Conservation (phyloP, 2,113 vertebrate genomes). For the Periophthalmodon schlosseri region DNA sequence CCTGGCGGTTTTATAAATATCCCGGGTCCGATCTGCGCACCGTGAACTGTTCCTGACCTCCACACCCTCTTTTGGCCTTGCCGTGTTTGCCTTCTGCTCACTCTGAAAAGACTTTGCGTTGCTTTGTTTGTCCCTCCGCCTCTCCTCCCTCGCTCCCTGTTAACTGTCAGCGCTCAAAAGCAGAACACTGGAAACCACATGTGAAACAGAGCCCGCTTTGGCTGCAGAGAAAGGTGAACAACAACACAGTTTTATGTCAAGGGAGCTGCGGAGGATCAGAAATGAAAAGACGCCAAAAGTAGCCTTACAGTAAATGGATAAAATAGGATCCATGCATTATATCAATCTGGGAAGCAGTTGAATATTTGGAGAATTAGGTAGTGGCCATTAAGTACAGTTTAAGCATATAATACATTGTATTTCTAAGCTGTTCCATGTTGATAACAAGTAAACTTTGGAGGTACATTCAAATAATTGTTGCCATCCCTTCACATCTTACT, state of each 20-base stretch:
- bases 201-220: constrained; percentile 64
- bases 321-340: not conserved
- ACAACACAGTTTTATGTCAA: constrained; percentile 45
- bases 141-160: constrained; percentile 71
- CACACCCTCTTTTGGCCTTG: constrained; percentile 65
- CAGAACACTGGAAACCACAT: constrained; percentile 72
- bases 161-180: constrained; percentile 68
- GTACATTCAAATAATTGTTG: too few relatives aligned
- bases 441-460: too few relatives aligned
- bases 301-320: not conserved
- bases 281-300: not conserved
- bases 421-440: too few relatives aligned
- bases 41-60: constrained; percentile 75
- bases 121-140: constrained; percentile 74
- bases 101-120: constrained; percentile 71
- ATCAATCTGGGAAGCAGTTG: not conserved
- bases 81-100: constrained; percentile 72
- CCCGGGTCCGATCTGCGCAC: constrained; percentile 61
- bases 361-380: constrained; percentile 1
- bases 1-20: constrained; percentile 76
- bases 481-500: too few relatives aligned
- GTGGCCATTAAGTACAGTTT: not conserved
- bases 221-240: constrained; percentile 53
- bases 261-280: constrained; percentile 23
- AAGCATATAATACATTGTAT: not conserved